phyloP scores from a whole-genome alignment of 2,113 vertebrate species.

The Symphodus melops region DNA sequence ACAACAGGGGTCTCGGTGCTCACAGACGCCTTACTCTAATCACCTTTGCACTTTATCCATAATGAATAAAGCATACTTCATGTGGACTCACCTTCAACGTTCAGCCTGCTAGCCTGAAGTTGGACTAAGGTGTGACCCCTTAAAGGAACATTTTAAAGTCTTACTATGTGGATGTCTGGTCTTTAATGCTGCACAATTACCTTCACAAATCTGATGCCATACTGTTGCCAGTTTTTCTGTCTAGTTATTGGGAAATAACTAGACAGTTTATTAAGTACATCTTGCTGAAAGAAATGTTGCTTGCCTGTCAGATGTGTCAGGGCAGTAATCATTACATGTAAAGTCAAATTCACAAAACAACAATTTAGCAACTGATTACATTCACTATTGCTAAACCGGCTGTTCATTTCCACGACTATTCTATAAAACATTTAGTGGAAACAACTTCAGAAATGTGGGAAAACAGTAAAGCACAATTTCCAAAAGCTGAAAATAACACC shows the following conservation, averaged over 20 bases:
- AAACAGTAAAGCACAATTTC: no score
- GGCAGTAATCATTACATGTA: no score
- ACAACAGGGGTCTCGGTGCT: slow-evolving; percentile 46
- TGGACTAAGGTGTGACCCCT: slow-evolving; percentile 5
- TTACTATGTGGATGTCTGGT: not conserved
- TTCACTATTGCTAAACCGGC: no score
- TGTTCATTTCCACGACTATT: no score
- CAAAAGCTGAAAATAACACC: no score
- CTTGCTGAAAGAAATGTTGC: not conserved
- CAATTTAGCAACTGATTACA: no score
- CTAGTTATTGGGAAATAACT: not conserved
- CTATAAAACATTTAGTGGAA: no score
- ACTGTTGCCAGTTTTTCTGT: not conserved
- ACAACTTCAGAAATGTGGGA: no score
- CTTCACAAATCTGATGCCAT: not conserved
- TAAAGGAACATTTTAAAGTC: slow-evolving; percentile 44
- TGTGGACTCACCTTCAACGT: slow-evolving; percentile 30
- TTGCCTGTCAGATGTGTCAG: not conserved
- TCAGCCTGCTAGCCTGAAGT: slow-evolving; percentile 48
- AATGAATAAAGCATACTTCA: slow-evolving; percentile 36
- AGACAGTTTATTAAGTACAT: not conserved
- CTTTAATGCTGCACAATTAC: not conserved
- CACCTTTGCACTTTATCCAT: slow-evolving; percentile 70
- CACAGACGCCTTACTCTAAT: slow-evolving; percentile 68
- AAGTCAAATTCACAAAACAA: no score